phyloP scores from a whole-genome alignment of 23 tunicate species.

The Clavelina lepadiformis region DNA sequence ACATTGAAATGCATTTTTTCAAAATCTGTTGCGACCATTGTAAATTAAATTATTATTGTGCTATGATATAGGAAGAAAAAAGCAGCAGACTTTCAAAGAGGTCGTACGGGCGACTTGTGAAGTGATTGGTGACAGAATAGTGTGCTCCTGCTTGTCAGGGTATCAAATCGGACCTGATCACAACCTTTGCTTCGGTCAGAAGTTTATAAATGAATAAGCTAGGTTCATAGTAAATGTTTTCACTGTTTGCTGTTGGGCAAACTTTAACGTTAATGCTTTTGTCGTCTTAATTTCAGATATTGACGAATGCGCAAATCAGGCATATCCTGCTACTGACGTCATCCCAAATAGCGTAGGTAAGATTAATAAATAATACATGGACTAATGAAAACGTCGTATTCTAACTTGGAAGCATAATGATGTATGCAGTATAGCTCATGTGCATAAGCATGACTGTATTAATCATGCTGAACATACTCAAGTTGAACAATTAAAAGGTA shows the following conservation, averaged over 20 bases:
- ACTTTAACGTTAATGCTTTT: neutral
- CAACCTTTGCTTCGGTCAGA: conserved; percentile 37
- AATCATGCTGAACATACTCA: too few species aligned
- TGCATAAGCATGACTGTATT: too few species aligned
- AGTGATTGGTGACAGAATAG: neutral
- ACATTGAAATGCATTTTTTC: too few species aligned
- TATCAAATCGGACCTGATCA: conserved; percentile 19
- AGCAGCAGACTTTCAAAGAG: too few species aligned
- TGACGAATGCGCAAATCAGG: conserved; percentile 23
- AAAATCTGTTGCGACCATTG: too few species aligned
- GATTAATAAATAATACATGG: too few species aligned
- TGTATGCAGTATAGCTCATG: too few species aligned
- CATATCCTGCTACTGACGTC: conserved; percentile 21
- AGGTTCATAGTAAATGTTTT: neutral
- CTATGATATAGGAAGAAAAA: too few species aligned
- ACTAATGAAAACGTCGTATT: too few species aligned
- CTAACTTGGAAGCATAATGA: too few species aligned
- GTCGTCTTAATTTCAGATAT: conserved; percentile 11
- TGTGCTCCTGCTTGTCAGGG: conserved; percentile 25
- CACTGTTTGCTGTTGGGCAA: neutral
- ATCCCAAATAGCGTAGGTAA: conserved; percentile 43
- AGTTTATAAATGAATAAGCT: neutral
- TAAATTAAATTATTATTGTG: too few species aligned
- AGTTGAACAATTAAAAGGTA: too few species aligned
- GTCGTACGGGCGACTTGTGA: conserved; percentile 18